These are phyloP conservation scores for Varanus komodoensis DNA, from an alignment of 2,113 vertebrate species.

Conservation along the genomic window DNA sequence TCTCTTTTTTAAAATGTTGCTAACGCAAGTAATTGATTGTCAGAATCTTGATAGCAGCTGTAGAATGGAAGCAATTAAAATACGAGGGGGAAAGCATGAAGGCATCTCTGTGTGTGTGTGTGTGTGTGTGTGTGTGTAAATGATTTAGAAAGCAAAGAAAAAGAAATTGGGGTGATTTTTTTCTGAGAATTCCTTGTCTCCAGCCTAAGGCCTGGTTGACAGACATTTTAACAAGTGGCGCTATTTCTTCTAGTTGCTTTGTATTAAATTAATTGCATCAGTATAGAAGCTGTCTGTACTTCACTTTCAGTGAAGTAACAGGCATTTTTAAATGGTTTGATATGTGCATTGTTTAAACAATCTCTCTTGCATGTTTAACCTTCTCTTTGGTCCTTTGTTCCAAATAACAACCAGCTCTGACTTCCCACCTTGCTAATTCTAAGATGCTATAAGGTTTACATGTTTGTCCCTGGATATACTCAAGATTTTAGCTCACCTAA, in stretches of 20 bases:
- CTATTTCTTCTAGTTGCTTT: not conserved
- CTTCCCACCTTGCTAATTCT: not conserved
- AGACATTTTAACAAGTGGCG: constrained; percentile 11
- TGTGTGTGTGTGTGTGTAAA: not conserved
- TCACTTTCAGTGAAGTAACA: not conserved
- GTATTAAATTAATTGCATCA: not conserved
- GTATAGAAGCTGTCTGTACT: not conserved
- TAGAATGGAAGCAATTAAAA: constrained; percentile 54
- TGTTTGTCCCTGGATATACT: not conserved
- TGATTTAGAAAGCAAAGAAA: constrained; percentile 24
- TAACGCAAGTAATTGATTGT: constrained; percentile 28
- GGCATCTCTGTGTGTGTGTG: constrained; percentile 15
- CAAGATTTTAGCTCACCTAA: not conserved
- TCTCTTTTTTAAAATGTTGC: constrained; percentile 38
- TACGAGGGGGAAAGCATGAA: constrained; percentile 44
- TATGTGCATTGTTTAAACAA: not conserved
- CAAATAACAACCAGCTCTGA: not conserved
- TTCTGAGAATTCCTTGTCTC: constrained; percentile 38
- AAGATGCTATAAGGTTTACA: not conserved
- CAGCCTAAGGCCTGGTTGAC: constrained; percentile 4
- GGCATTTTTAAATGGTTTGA: not conserved
- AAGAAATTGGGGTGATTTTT: constrained; percentile 20
- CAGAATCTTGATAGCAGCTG: constrained; percentile 63
- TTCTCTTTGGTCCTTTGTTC: not conserved
- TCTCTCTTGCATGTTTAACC: not conserved